Evolutionary conservation across 2,113 vertebrate species (phyloP).

Genomic region (Channa maculata): DNA sequence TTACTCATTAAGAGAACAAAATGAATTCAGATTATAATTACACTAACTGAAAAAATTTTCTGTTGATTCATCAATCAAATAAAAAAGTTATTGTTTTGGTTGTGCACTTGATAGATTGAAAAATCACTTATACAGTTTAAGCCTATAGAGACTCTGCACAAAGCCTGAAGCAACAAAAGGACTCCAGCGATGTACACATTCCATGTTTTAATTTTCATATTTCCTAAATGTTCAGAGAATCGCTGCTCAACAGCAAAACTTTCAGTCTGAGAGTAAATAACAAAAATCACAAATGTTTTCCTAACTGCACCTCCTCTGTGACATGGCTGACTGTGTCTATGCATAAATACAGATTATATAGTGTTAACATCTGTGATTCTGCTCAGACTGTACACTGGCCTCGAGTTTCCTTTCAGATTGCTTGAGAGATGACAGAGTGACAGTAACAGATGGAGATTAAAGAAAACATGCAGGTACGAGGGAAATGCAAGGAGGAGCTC

Average conservation of each 20-base stretch:
- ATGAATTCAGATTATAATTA: too few species aligned
- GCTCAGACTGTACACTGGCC: conserved; percentile 23
- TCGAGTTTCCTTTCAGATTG: conserved; percentile 45
- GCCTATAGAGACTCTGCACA: too few species aligned
- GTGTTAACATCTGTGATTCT: not conserved
- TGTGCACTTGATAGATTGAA: too few species aligned
- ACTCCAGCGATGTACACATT: too few species aligned
- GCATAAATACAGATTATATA: conserved; percentile 4
- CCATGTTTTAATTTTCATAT: not conserved
- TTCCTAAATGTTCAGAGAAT: not conserved
- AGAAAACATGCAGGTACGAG: conserved; percentile 28
- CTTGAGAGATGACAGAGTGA: conserved; percentile 26
- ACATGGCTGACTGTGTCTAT: not conserved
- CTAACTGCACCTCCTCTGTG: not conserved
- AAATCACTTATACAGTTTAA: too few species aligned
- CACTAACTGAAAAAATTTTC: too few species aligned
- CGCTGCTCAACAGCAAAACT: not conserved
- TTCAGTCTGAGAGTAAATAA: too few species aligned
- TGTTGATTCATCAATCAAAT: too few species aligned
- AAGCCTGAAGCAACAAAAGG: too few species aligned
- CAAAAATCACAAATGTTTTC: too few species aligned
- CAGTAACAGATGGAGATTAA: conserved; percentile 31
- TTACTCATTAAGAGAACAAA: too few species aligned
- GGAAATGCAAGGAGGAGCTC: conserved; percentile 24
- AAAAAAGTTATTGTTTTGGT: too few species aligned